phyloP scores from a whole-genome alignment of 2,797 vertebrate species.

The Nannoperca obscura region DNA sequence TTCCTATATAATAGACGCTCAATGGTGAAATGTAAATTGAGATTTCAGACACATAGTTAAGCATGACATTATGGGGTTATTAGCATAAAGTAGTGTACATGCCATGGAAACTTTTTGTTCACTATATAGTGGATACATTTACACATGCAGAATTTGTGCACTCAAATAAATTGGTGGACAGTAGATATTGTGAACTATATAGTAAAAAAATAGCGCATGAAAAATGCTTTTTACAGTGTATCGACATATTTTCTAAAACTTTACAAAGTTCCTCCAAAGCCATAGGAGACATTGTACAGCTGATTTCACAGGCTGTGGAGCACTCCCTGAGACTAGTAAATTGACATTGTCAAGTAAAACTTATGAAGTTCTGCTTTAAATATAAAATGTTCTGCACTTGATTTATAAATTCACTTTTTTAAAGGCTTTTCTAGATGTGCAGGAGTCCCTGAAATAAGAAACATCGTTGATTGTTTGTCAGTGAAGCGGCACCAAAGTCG shows the following conservation, averaged over 20 bases:
- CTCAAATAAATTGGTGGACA: background rate
- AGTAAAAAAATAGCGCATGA: background rate
- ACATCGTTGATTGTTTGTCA: constrained; percentile 37
- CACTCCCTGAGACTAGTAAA: constrained; percentile 15
- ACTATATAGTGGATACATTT: background rate
- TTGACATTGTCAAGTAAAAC: constrained; percentile 24
- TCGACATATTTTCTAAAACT: constrained; percentile 24
- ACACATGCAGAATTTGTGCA: too few relatives aligned
- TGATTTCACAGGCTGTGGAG: constrained; percentile 20
- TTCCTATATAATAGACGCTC: too few relatives aligned
- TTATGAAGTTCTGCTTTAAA: constrained; percentile 30
- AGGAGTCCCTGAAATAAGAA: constrained; percentile 44
- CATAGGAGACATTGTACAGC: constrained; percentile 14
- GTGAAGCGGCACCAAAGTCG: constrained; percentile 16
- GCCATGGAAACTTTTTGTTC: background rate
- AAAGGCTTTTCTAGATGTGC: background rate
- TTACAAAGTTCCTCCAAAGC: constrained; percentile 8
- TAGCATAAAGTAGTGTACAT: background rate
- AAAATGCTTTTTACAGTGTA: constrained; percentile 4
- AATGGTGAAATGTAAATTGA: background rate
- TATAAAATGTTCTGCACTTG: constrained; percentile 23
- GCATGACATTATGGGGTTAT: background rate
- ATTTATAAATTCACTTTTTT: constrained; percentile 38
- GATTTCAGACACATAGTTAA: background rate
- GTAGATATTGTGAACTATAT: background rate